Base-by-base conservation (phyloP, 1,140 invertebrate genomes). In the Drosophila elegans region DNA sequence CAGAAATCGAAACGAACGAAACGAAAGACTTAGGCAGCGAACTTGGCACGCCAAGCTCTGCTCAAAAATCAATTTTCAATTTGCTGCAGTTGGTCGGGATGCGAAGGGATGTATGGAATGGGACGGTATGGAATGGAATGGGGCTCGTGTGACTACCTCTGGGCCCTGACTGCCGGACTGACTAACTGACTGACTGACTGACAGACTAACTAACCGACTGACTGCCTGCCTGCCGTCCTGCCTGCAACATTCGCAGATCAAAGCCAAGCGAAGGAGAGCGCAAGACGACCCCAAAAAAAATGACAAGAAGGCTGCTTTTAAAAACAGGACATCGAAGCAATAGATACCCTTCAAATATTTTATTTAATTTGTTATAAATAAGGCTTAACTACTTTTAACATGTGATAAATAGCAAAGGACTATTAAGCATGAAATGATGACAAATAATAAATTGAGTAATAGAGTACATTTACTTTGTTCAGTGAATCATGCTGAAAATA, bases 61-160 rank as follows among this genome's bases (percentile, higher is more conserved):
- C 46, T 44, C 61, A 84, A 78, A 89, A 89, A 89, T 89, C 84
- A 89, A 89, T 89, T 89, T 89, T 84, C 85, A 89, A 89, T 89
- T 89, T 90, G 85, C 84, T 89, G 51, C 84, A 89, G 79, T 78
- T 72, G 51, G 21, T 46, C 74, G 64, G 74, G 36, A 38, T 27
- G 25, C 3, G 6, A 48, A 11, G 56, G 29, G 7, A 29, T n/a
- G 16, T 12, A 32, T 32, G 25, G 12, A 9, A 48, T 13, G 55
- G 29, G 7, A 29, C 12, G 16, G 16, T 12, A 27, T 21, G 48
- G 25, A 25, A 61, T 10, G 51, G 51, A 21, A 41, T 62, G 59
- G 49, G 36, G 49, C 55, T 54, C 49, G 49, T 69, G 67, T 51
- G 60, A 61, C 67, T 71, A 57, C 79, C 79, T 73, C 46, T 38